Conservation (phyloP, 2,113 vertebrate species). For the Catharus bicknelli region DNA sequence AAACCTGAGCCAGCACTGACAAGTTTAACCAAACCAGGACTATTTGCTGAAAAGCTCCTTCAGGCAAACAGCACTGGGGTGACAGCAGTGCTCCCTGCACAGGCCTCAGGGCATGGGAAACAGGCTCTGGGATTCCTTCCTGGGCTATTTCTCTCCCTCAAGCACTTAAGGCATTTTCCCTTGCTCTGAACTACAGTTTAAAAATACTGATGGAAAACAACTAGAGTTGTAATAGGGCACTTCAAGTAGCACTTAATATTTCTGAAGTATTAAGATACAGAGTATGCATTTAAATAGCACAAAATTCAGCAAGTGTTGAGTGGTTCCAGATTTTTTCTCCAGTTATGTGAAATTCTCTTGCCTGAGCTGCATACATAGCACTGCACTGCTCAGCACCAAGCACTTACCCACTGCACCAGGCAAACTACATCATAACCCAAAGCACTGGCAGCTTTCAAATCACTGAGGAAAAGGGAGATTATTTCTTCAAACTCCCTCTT, state of each 20-base stretch:
- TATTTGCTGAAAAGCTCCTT: not conserved
- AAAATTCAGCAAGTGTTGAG: not conserved
- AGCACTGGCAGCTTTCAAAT: not conserved
- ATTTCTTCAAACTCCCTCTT: not conserved
- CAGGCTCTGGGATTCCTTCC: not conserved
- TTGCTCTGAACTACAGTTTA: not conserved
- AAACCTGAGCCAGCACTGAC: not conserved
- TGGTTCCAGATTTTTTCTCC: not conserved
- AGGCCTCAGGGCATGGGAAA: not conserved
- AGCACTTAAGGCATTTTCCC: not conserved
- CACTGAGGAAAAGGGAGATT: not conserved
- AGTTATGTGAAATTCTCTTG: not conserved
- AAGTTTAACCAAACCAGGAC: not conserved
- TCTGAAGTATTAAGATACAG: not conserved
- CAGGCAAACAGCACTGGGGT: not conserved
- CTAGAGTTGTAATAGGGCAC: not conserved
- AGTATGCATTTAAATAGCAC: not conserved
- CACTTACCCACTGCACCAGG: not conserved
- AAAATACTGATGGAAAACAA: not conserved
- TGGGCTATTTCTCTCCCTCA: not conserved
- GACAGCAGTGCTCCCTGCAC: not conserved
- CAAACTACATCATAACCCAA: not conserved
- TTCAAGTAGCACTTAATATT: not conserved
- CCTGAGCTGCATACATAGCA: not conserved
- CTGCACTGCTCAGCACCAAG: not conserved